Evolutionary conservation across 2,888 invertebrate species (phyloP), one percentile per base, ranked within the genome.

Genomic region (Allygus modestus): DNA sequence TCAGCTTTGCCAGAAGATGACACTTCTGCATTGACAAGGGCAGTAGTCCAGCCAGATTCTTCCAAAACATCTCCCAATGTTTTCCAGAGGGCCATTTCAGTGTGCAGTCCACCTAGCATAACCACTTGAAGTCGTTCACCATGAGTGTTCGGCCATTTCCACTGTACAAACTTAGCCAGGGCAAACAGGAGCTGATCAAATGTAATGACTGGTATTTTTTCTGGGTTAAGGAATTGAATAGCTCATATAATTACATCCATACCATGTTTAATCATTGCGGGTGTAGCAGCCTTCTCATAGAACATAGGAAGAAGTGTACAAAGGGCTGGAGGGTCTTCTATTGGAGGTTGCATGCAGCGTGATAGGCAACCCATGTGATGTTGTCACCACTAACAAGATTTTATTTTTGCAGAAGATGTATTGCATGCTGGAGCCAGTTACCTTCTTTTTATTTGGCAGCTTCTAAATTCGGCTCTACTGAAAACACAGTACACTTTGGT

Each of bases 1-100:
- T 75, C 17, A 43, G 75, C 75, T 11, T 37, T 75, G 23, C 75
- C 75, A 43, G 75, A 41, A 37, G 75, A 75, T 75, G 37, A 37
- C 37, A 75, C 37, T 43, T 75, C 9, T 23, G 75, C 75, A 9
- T 75, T 20, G 37, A 23, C 20, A 31, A 71, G 37, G 17, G 17
- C 12, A 12, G 23, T 28, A 71, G 20, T 20, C 71, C 71, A 31
- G 12, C 37, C n/a, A 2, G 33, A 71, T 17, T 37, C 71, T 20
- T 71, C 17, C 12, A 71, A 11, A 12, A 75, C 23, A 37, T 75
- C 20, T 20, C 75, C 75, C 23, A 75, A 37, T 20, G n/a, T 75
- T n/a, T 23, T 75, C 75, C 41, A 33, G 15, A 41, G 33, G 28
- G 71, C 71, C 71, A 71, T 71, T 31, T 71, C 41, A 71, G 17